Conservation (phyloP, 2,797 vertebrate species). For the Stomatorhinus walkeri region DNA sequence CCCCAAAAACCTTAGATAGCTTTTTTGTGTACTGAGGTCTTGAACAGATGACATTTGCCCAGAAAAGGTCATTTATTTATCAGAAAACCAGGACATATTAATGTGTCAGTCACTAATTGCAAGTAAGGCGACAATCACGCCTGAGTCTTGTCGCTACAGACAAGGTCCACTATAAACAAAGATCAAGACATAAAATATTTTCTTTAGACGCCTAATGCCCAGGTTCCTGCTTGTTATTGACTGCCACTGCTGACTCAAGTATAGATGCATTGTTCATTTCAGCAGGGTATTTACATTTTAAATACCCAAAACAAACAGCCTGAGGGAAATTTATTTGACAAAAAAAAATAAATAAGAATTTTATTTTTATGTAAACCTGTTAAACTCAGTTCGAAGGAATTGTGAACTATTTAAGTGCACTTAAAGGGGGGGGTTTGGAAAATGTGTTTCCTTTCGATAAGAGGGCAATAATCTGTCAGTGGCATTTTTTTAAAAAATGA, state of each 20-base stretch:
- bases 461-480: neutral
- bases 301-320: neutral
- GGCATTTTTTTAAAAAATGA: neutral
- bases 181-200: neutral
- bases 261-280: neutral
- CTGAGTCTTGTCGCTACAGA: neutral
- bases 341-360: neutral
- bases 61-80: neutral
- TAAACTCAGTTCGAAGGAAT: neutral
- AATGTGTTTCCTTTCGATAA: slow-evolving; percentile 14
- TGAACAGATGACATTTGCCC: neutral
- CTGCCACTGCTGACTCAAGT: neutral
- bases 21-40: neutral
- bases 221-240: neutral
- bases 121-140: neutral
- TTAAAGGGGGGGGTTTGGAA: neutral
- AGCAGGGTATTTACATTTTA: slow-evolving; percentile 3
- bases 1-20: neutral
- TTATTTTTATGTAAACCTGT: neutral
- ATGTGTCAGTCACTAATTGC: neutral
- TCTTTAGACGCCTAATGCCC: neutral
- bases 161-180: neutral
- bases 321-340: neutral
- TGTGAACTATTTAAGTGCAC: neutral
- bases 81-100: neutral